phyloP scores from a whole-genome alignment of 92 coral and sea anemone genomes.

The Zoanthus solanderi region DNA sequence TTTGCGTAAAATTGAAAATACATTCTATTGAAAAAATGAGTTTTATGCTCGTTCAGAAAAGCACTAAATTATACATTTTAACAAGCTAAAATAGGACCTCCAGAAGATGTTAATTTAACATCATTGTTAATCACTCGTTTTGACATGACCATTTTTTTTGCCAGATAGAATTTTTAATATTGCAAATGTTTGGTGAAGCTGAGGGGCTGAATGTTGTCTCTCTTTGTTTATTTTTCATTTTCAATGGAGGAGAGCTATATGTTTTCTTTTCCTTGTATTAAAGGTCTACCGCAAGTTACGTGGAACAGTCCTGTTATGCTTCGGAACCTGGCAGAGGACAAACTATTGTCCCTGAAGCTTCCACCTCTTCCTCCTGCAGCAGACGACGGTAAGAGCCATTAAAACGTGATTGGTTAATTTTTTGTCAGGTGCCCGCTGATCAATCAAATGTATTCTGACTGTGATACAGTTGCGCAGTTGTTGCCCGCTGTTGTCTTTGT shows the following conservation, averaged over 20 bases:
- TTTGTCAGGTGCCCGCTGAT: too few species aligned
- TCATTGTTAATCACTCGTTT: not conserved
- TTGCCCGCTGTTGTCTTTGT: too few species aligned
- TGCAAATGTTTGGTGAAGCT: not conserved
- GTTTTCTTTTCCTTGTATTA: not conserved
- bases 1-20: too few species aligned
- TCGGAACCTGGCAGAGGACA: constrained; percentile 53
- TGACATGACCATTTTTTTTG: not conserved
- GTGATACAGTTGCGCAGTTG: too few species aligned
- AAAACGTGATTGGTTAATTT: too few species aligned
- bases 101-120: too few species aligned
- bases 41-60: too few species aligned
- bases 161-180: not conserved
- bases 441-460: too few species aligned
- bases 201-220: not conserved
- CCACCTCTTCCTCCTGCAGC: constrained; percentile 91
- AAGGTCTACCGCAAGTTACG: constrained; percentile 71
- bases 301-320: constrained; percentile 87
- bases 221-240: not conserved
- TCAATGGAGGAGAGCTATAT: not conserved
- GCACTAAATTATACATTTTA: too few species aligned
- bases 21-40: too few species aligned
- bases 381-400: constrained; percentile 77
- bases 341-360: constrained; percentile 68
- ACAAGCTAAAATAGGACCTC: too few species aligned